Evolutionary conservation across 2,888 invertebrate species (phyloP), one percentile per base, ranked within the genome.

Genomic region (Drosophila helvetica): DNA sequence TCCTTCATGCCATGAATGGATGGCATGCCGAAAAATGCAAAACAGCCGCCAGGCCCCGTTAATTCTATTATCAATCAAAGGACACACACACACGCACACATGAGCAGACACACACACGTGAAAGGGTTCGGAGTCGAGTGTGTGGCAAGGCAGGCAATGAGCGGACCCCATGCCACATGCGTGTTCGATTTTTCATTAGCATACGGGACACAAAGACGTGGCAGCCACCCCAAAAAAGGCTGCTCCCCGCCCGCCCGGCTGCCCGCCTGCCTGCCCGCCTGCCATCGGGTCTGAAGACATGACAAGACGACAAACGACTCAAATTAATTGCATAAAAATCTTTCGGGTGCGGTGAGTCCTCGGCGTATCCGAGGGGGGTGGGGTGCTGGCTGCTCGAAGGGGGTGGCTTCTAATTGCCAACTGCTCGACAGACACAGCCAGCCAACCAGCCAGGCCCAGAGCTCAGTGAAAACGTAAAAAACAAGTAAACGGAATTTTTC

Each of bases 311-410:
- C 77, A 59, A 74, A 79, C 68, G 80, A 83, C 85, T 83, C 86
- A 84, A 86, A 84, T 84, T 84, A 84, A 84, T 84, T 84, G 83
- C 83, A 84, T 84, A 86, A 86, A 86, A 86, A 84, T 86, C 76
- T 73, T 69, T 75, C 75, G 82, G 73, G 69, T 58, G 63, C 50
- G 62, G 55, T 55, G 43, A 56, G 55, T 22, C 33, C 12, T 22
- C 8, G 46, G 6, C 7, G 27, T 8, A 27, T 27, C 27, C 9
- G 30, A n/a, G 12, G 50, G 50, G 17, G 7, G n/a, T 1, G 38
- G 30, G 45, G 10, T 10, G 12, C 30, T 18, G 18, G 51, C 52
- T 5, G 30, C 55, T 19, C 43, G 3, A 19, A 9, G 52, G 48
- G 71, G 70, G 79, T 75, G 82, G 74, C 77, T 64, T 80, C 86